Evolutionary conservation across 2,888 invertebrate species (phyloP), one percentile per base, ranked within the genome.

Genomic region (Balanococcus diminutus): DNA sequence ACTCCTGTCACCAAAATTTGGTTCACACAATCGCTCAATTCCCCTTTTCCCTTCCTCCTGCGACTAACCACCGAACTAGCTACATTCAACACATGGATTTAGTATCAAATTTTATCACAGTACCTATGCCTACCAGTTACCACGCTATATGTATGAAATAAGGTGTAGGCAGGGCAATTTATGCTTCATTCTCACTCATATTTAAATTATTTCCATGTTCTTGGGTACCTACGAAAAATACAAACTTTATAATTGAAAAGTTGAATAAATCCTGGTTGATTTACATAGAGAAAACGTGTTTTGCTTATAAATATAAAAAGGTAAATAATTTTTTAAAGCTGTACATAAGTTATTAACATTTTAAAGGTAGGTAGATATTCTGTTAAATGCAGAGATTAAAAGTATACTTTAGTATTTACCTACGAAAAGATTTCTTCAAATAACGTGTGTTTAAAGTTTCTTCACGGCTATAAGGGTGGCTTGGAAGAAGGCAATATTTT

Each of bases 261-360:
- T 72, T 72, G 72, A 31, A 72, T 72, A 72, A 72, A 72, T 72
- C 31, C 31, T 6, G 16, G 72, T n/a, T 72, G 16, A 72, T 72
- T 72, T 72, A 31, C 72, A 72, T 72, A 72, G 14, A 32, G 72
- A 56, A 72, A 72, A 72, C 72, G 72, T 72, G 72, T 72, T 72
- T 72, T 16, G 72, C 72, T 72, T 72, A 72, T 72, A 72, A 72
- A 72, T 72, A 72, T 72, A 72, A 72, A 28, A 72, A 28, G 16
- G 72, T 8, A 32, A 72, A 28, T 72, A 72, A 72, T 9, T 72
- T 72, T 72, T 72, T 72, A 5, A 72, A 28, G n/a, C 31, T 72
- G 72, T 16, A 32, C 31, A 4, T 16, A 28, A n/a, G 67, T 67
- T 67, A 72, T 72, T 72, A 79, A 79, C 32, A 79, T 79, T 79